Evolutionary conservation across 2,113 vertebrate genomes (phyloP), one percentile per base, ranked within the genome.

Genomic region (Symphodus melops): DNA sequence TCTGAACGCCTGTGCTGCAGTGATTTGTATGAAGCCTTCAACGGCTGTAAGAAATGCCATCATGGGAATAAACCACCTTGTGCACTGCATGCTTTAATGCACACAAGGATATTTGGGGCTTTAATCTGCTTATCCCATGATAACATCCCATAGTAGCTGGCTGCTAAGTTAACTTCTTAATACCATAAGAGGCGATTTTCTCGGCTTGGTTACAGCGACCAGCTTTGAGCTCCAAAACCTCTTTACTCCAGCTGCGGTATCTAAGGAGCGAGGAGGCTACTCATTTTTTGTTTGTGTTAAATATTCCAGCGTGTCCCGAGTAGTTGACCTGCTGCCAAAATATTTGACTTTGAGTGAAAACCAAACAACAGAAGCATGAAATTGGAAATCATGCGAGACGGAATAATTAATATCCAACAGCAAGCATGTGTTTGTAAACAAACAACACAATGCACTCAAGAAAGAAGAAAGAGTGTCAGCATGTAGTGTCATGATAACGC

Each of bases 121-220:
- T 42, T 92, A 89, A 90, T 91, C 88, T 84, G 51, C 78, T 87
- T 86, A 92, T 82, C 52, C 49, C 33, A 37, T 68, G 72, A 90
- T 91, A 87, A 82, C 75, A 73, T 87, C 79, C 85, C 49, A 20
- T 66, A 87, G 81, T 74, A 76, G 72, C 83, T 39, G 79, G 75
- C 78, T 83, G 75, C 79, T 77, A 84, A 76, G 76, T 87, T 85
- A 81, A 64, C 54, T 65, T 85, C 82, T 78, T 90, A 86, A 90
- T 86, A 74, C 86, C 85, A 79, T 91, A 86, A 88, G 82, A 87
- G 57, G 82, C 86, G 82, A 91, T 91, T 92, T 91, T n/a, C 78
- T 71, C 46, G 7, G 82, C 82, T 83, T 62, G 33, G 75, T 82
- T 89, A 86, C 82, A 83, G 69, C 88, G 85, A 74, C 88, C 82